A percentile compares a stretch with the other conserved stretches of the same genome.
Evolutionary conservation across 2,888 invertebrate genomes (phyloP).

Genomic region (Neoaliturus tenellus): DNA sequence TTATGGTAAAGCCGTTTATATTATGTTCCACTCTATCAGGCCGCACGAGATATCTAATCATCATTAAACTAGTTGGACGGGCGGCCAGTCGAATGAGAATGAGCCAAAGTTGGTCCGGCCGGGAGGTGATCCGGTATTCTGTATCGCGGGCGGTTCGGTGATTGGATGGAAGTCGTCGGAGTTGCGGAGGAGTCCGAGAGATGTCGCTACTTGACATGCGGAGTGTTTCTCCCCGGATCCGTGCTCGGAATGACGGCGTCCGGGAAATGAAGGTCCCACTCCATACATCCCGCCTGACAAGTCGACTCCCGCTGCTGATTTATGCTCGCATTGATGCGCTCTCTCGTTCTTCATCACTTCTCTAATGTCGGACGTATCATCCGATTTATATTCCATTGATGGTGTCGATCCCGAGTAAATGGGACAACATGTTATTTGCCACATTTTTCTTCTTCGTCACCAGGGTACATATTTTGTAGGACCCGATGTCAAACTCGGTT

Average conservation of each 20-base stretch:
- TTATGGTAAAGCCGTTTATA: too few species aligned
- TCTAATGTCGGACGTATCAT: not conserved
- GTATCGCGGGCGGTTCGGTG: not conserved
- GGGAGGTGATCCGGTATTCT: not conserved
- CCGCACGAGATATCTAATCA: too few species aligned
- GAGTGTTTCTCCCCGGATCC: not conserved
- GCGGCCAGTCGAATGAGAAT: too few species aligned
- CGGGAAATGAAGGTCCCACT: constrained; percentile 24
- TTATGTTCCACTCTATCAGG: too few species aligned
- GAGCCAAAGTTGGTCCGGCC: not conserved
- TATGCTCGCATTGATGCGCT: constrained; percentile 3
- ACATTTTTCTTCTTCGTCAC: not conserved
- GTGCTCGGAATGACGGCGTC: not conserved
- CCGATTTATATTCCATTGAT: constrained; percentile 5
- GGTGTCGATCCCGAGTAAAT: not conserved
- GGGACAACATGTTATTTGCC: not conserved
- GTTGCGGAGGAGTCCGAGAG: constrained; percentile 4
- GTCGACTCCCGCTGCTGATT: not conserved
- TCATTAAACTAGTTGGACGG: too few species aligned
- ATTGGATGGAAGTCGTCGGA: not conserved
- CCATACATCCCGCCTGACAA: constrained; percentile 26
- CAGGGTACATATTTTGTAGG: too few species aligned
- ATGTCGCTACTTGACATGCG: constrained; percentile 10
- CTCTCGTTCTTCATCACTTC: constrained; percentile 18
- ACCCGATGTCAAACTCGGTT: too few species aligned